A percentile compares a stretch with the other conserved stretches of the same genome.
These are phyloP conservation scores for Salticus scenicus DNA, from an alignment of 2,888 invertebrate genomes.

Conservation along the genomic window DNA sequence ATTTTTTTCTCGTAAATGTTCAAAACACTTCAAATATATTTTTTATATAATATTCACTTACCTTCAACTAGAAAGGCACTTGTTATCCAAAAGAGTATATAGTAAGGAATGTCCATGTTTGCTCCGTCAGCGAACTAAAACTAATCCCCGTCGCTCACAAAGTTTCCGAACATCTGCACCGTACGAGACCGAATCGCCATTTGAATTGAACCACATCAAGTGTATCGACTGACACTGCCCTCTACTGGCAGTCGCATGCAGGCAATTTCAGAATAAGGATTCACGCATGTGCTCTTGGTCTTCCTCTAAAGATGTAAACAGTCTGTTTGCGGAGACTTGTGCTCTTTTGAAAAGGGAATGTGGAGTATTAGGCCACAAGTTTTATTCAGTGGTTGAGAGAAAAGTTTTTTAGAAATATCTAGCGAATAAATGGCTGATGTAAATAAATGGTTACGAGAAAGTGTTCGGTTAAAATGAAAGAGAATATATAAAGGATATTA, in stretches of 20 bases:
- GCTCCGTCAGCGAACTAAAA: conserved; percentile 31
- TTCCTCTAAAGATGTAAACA: conserved; percentile 4
- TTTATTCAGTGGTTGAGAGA: too few relatives aligned
- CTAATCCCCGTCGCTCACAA: conserved; percentile 37
- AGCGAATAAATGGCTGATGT: too few relatives aligned
- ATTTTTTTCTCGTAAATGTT: too few relatives aligned
- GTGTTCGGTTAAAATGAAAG: too few relatives aligned
- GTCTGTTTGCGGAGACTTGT: not conserved
- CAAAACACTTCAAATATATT: too few relatives aligned
- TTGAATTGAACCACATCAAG: conserved; percentile 51
- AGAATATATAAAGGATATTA: too few relatives aligned
- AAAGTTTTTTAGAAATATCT: too few relatives aligned
- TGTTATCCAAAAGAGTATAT: conserved; percentile 59
- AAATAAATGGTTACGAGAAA: too few relatives aligned
- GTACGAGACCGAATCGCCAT: conserved; percentile 48
- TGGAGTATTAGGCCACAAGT: not conserved
- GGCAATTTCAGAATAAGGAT: not conserved
- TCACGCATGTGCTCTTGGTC: not conserved
- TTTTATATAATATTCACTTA: too few relatives aligned
- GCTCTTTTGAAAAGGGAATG: not conserved
- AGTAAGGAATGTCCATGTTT: conserved; percentile 56
- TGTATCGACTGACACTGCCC: not conserved
- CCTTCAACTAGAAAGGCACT: conserved; percentile 59
- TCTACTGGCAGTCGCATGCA: conserved; percentile 6
- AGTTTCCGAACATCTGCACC: conserved; percentile 52